Evolutionary conservation across 1,140 invertebrate genomes (phyloP), one percentile per base, ranked within the genome.

Genomic region (Scaptomyza graminum): DNA sequence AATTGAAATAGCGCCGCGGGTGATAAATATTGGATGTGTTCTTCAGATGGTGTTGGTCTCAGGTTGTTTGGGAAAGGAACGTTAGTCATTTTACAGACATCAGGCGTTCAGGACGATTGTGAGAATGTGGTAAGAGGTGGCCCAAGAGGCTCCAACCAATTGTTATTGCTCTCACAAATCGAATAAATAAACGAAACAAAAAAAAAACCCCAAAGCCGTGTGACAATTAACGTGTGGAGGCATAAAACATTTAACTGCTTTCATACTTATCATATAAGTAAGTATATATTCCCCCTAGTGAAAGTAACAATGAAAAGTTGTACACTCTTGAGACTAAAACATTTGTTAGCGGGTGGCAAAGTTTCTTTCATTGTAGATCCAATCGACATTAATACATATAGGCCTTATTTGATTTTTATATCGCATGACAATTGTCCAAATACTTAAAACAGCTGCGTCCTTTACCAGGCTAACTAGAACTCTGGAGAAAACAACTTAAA

Each of bases 181-280:
- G 11, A 41, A n/a, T 5, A 5, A 41, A 41, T 9, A 25, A 22
- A 9, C 12, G 16, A 55, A 41, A 56, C 13, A 44, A 51, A 62
- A n/a, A 11, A 12, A 9, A 56, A 9, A 41, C 37, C 66, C 2
- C 7, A 37, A 41, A 64, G 22, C 43, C 74, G 69, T 79, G 76
- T 68, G 76, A 79, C 76, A 79, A 79, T 79, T 79, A 79, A 46
- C 76, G 60, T 74, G 52, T 79, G 74, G 54, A 61, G 47, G 39
- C 63, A 81, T 81, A 72, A 81, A 81, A 82, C 34, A 78, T 81
- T 81, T 55, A 81, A 63, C 54, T 74, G 55, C 44, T 50, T 4
- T 41, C 37, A 41, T n/a, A 41, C 37, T n/a, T 41, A 5, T 41
- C 37, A 41, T 37, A 56, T 50, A 8, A 5, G n/a, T 31, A 31